phyloP scores from a whole-genome alignment of 2,797 vertebrate genomes.

The Bucorvus abyssinicus region DNA sequence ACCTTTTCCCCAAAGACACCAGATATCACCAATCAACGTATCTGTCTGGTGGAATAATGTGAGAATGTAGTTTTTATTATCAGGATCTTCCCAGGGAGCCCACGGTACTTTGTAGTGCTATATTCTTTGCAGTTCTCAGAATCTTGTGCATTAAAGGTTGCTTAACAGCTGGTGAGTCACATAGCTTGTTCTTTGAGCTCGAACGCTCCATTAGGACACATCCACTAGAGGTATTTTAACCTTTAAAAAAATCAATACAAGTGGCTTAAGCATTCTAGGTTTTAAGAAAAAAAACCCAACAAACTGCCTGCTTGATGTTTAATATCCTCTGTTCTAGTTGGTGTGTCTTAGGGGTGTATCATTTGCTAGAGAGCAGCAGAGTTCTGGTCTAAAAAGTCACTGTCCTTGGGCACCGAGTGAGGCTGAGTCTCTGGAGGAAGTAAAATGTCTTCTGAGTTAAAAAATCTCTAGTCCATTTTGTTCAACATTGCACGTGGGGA shows the following conservation, averaged over 20 bases:
- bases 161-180: slow-evolving; percentile 65
- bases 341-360: not conserved
- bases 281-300: not conserved
- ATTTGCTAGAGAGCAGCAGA: not conserved
- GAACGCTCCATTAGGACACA: slow-evolving; percentile 50
- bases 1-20: slow-evolving; percentile 31
- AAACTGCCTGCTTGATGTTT: not conserved
- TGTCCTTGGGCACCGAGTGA: not conserved
- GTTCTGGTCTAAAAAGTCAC: not conserved
- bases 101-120: slow-evolving; percentile 38
- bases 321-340: not conserved
- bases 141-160: slow-evolving; percentile 55
- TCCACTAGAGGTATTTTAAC: slow-evolving; percentile 62
- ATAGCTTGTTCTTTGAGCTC: slow-evolving; percentile 55
- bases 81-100: slow-evolving; percentile 47
- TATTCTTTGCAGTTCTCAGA: slow-evolving; percentile 52
- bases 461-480: not conserved
- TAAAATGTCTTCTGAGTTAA: not conserved
- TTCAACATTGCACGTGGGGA: not conserved
- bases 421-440: not conserved
- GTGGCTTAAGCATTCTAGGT: slow-evolving; percentile 21
- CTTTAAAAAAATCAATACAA: slow-evolving; percentile 51
- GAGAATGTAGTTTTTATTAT: slow-evolving; percentile 50
- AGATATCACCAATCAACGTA: not conserved
- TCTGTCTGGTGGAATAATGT: slow-evolving; percentile 39